Base-by-base conservation (phyloP, 2,797 vertebrate species). In the Echeneis naucrates region DNA sequence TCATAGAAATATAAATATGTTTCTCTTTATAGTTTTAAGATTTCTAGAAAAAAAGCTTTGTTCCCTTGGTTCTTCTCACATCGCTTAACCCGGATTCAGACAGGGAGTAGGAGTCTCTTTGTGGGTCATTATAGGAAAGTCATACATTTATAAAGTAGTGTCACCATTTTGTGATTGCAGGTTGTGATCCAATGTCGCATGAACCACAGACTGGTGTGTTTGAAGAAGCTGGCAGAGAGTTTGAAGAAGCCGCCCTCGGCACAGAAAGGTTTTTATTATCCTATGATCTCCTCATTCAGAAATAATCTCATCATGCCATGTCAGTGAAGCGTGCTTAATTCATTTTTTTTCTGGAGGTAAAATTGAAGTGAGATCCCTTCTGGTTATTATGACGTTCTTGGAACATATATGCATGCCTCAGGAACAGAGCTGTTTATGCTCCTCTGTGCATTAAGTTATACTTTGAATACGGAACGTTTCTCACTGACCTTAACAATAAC, bases 141-240 rank as follows among this genome's bases (percentile, higher is more conserved):
- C 19, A 19, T 8, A 44, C 7, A 19, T 44, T 40, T 44, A 44
- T 3, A 1, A 51, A 64, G 26, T 17, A 16, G 0, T 17, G 10
- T 37, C 21, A 32, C 21, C 0, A 40, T 23, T 11, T 16, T 4
- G 21, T 57, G 19, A 0, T 75, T 17, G 10, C 76, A 95, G 95
- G 86, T 94, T 0, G 78, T 92, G 80, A 89, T 93, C 44, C 90
- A 60, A 12, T 85, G 88, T 59, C 94, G 92, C 23, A 78, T 93
- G 87, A 86, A 87, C 9, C 80, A 68, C 8, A 93, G 92, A 59
- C 88, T 93, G 50, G 55, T 44, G 33, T 75, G 51, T 54, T 53
- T 94, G 64, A 90, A 80, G 81, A 75, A 84, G 21, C 62, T 85
- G 53, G 44, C 74, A 24, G 77, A 54, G 21, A 40, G 27, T 37